Percentiles rank a stretch among this genome's conserved stretches.
Conservation (phyloP, 1,140 invertebrate genomes). For the Agrypnia vestita region DNA sequence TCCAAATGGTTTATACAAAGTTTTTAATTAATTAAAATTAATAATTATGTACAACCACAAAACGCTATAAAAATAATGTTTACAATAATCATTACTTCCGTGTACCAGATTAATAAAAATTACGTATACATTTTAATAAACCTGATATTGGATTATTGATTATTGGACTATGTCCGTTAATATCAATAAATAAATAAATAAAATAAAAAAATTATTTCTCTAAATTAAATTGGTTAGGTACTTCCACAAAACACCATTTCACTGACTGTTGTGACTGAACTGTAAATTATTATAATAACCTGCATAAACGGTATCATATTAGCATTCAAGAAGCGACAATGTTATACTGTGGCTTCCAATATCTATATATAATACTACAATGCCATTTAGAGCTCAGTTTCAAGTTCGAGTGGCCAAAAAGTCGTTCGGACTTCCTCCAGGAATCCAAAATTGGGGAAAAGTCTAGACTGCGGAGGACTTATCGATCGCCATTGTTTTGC, state of each 20-base stretch:
- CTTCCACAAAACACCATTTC: neutral
- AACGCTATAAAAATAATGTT: too few species aligned
- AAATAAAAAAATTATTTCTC: neutral
- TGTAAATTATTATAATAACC: constrained; percentile 61
- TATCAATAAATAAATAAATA: too few species aligned
- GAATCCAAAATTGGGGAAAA: neutral
- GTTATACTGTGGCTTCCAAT: neutral
- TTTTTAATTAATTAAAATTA: too few species aligned
- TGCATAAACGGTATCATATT: constrained; percentile 58
- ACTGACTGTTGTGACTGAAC: constrained; percentile 32
- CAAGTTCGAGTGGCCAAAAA: constrained; percentile 5
- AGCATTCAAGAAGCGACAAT: constrained; percentile 52
- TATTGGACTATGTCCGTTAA: too few species aligned
- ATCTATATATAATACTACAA: constrained; percentile 1
- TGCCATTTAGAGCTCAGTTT: constrained; percentile 17
- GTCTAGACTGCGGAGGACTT: too few species aligned
- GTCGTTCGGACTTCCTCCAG: constrained; percentile 5
- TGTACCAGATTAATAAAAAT: neutral
- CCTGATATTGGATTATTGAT: neutral
- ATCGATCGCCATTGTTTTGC: too few species aligned
- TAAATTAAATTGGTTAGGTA: neutral
- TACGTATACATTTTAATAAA: neutral
- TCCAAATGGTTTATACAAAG: too few species aligned
- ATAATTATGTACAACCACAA: too few species aligned
- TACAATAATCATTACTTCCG: too few species aligned